A percentile compares a stretch with the other conserved stretches of the same genome.
These are phyloP conservation scores for Hydraecia micacea DNA, from an alignment of 2,888 invertebrate genomes.

Conservation along the genomic window DNA sequence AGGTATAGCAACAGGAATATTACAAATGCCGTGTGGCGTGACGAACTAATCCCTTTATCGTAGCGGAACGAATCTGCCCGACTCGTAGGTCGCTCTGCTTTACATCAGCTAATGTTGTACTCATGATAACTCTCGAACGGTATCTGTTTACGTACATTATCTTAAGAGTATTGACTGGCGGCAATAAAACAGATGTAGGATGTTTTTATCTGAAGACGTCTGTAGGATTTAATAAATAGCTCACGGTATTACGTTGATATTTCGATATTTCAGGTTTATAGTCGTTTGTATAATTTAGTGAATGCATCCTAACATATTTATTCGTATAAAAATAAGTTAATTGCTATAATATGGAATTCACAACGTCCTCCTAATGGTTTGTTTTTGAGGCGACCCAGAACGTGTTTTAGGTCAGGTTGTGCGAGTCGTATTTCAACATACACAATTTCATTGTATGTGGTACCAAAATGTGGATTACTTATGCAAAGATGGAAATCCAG, in stretches of 20 bases:
- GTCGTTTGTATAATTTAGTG: neutral
- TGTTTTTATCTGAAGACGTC: constrained; percentile 69
- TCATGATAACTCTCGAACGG: constrained; percentile 77
- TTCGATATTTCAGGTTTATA: constrained; percentile 22
- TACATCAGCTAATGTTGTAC: constrained; percentile 80
- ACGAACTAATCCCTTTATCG: constrained; percentile 86
- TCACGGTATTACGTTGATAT: constrained; percentile 27
- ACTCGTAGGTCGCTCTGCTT: constrained; percentile 81
- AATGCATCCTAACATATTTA: constrained; percentile 6
- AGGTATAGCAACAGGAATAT: constrained; percentile 74
- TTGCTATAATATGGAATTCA: constrained; percentile 15
- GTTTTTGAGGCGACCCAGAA: constrained; percentile 39
- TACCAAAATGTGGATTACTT: constrained; percentile 15
- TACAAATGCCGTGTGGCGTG: constrained; percentile 73
- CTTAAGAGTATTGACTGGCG: constrained; percentile 68
- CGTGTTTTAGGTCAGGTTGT: constrained; percentile 32
- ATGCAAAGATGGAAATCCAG: constrained; percentile 32
- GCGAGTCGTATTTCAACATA: constrained; percentile 36
- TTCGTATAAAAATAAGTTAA: constrained; percentile 9
- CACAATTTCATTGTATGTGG: constrained; percentile 29
- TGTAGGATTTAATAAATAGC: constrained; percentile 54
- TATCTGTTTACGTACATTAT: constrained; percentile 76
- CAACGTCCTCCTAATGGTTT: constrained; percentile 34
- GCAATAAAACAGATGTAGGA: constrained; percentile 76
- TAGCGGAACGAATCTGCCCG: constrained; percentile 81